A percentile compares a stretch with the other conserved stretches of the same genome.
These are phyloP conservation scores for Gambusia affinis DNA, from an alignment of 2,113 vertebrate genomes.

Conservation along the genomic window DNA sequence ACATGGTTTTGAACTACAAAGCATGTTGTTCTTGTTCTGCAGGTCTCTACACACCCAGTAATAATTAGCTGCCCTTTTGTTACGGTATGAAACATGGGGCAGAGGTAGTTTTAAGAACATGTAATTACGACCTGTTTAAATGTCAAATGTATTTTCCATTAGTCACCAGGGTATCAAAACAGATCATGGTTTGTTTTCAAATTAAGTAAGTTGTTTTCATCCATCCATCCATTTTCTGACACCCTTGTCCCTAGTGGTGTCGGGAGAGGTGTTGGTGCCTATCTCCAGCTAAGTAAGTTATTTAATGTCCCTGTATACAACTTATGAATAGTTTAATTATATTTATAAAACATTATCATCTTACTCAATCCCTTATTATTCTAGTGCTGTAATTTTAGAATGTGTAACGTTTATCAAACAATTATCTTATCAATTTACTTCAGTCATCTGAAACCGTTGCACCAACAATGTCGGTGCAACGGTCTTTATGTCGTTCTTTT, in stretches of 20 bases:
- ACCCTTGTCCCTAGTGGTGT: too few relatives aligned
- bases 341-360: background rate
- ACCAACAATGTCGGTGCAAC: too few relatives aligned
- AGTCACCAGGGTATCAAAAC: background rate
- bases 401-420: background rate
- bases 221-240: too few relatives aligned
- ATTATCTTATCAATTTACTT: background rate
- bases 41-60: background rate
- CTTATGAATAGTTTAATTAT: background rate
- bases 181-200: background rate
- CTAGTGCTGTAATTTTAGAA: background rate
- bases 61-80: background rate
- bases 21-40: background rate
- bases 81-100: background rate
- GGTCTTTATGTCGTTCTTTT: background rate
- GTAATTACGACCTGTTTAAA: background rate
- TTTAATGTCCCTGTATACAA: background rate
- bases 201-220: background rate
- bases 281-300: too few relatives aligned
- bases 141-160: background rate
- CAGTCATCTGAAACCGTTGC: too few relatives aligned
- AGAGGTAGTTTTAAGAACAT: background rate
- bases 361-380: background rate
- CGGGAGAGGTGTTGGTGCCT: too few relatives aligned
- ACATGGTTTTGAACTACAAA: background rate